These are phyloP conservation scores for Beroe ovata DNA, from an alignment of 37 sponge, comb jelly and placozoan genomes.

Conservation along the genomic window DNA sequence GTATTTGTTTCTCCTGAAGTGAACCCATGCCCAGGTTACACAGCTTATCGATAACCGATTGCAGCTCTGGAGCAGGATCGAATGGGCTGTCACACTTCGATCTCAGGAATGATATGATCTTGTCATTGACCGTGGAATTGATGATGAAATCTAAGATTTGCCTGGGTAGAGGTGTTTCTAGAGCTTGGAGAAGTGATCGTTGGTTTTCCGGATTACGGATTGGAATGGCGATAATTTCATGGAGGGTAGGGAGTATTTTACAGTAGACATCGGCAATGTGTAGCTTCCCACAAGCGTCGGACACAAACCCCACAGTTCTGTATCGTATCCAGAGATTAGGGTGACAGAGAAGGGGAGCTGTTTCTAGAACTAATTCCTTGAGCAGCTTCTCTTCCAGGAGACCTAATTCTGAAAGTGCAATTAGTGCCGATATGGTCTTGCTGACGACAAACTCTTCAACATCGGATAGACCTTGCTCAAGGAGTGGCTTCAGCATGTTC, in stretches of 20 bases:
- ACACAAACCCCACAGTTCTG: conserved; percentile 82
- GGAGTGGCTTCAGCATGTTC: conserved; percentile 79
- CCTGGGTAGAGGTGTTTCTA: conserved; percentile 77
- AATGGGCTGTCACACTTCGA: background rate
- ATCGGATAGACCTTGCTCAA: conserved; percentile 88
- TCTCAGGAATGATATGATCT: background rate
- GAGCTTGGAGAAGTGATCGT: conserved; percentile 74
- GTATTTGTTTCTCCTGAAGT: conserved; percentile 71
- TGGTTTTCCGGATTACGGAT: conserved; percentile 73
- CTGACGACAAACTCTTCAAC: conserved; percentile 88
- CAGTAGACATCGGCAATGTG: conserved; percentile 81
- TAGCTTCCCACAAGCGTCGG: conserved; percentile 69
- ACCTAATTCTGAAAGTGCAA: conserved; percentile 71
- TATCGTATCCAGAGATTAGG: conserved; percentile 93
- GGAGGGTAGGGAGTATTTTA: conserved; percentile 73
- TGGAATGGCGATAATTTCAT: conserved; percentile 73
- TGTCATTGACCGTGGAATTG: conserved; percentile 68
- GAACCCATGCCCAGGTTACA: conserved; percentile 72
- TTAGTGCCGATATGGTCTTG: conserved; percentile 83
- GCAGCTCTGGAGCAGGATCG: background rate
- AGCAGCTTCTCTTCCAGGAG: conserved; percentile 76
- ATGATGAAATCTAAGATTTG: conserved; percentile 79
- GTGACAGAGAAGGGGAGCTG: conserved; percentile 82
- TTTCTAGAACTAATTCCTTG: conserved; percentile 69
- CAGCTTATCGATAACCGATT: conserved; percentile 63